phyloP scores from a whole-genome alignment of 2,888 invertebrate genomes.

The Hedya salicella region DNA sequence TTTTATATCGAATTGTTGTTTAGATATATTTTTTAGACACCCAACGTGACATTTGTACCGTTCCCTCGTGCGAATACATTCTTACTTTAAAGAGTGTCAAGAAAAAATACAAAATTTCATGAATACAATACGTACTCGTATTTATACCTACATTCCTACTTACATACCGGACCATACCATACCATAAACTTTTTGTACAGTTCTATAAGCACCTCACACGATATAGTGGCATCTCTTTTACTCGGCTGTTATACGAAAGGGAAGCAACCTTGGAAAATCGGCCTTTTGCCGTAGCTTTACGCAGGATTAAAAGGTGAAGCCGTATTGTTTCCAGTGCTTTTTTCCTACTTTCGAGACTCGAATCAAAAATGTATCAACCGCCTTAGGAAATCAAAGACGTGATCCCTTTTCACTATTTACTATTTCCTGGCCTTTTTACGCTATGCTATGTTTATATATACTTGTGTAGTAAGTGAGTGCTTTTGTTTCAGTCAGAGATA shows the following conservation, averaged over 20 bases:
- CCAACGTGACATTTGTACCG: too few species aligned
- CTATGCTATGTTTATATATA: not conserved
- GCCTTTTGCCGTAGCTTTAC: not conserved
- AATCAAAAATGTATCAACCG: not conserved
- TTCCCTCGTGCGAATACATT: too few species aligned
- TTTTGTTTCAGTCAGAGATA: slow-evolving; percentile 12
- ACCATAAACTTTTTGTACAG: not conserved
- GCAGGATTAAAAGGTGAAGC: slow-evolving; percentile 22
- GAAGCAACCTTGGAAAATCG: not conserved
- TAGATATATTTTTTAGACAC: too few species aligned
- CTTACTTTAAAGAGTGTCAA: too few species aligned
- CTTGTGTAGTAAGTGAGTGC: not conserved
- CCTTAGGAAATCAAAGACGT: not conserved
- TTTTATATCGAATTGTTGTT: too few species aligned
- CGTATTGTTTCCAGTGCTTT: slow-evolving; percentile 17
- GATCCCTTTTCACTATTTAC: not conserved
- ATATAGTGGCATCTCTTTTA: slow-evolving; percentile 3
- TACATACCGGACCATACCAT: too few species aligned
- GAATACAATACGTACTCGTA: too few species aligned
- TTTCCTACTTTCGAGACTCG: not conserved
- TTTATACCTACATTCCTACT: not conserved
- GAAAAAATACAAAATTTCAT: too few species aligned
- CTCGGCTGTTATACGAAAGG: not conserved
- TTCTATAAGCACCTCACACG: slow-evolving; percentile 7
- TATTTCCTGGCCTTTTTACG: not conserved